phyloP scores from a whole-genome alignment of 2,888 invertebrate species.

The Lacanobia oleracea region DNA sequence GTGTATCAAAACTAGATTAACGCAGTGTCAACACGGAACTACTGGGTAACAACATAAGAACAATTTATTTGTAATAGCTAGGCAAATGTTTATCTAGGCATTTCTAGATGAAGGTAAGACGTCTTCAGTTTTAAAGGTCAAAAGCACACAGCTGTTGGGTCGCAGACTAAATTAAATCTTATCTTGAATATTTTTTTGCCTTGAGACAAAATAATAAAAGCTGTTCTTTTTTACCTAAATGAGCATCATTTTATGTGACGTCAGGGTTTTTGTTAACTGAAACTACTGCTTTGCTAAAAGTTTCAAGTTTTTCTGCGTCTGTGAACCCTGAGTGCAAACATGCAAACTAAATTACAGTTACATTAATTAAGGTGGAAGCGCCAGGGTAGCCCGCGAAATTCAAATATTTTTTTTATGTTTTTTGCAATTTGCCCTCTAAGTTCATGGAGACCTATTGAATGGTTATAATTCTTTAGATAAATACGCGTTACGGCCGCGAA shows the following conservation, averaged over 20 bases:
- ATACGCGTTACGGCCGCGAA: too few species aligned
- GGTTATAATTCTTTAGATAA: too few species aligned
- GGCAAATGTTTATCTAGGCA: slow-evolving; percentile 36
- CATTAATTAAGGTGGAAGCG: too few species aligned
- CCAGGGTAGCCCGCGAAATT: too few species aligned
- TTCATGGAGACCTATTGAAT: too few species aligned
- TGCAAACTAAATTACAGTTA: not conserved
- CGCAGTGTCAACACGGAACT: slow-evolving; percentile 22
- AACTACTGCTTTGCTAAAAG: too few species aligned
- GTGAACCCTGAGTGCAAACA: too few species aligned
- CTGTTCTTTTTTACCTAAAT: not conserved
- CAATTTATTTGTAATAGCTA: slow-evolving; percentile 11
- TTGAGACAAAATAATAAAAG: not conserved
- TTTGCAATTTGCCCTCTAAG: too few species aligned
- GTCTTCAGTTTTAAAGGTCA: slow-evolving; percentile 35
- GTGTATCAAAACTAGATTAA: slow-evolving; percentile 23
- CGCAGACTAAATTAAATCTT: slow-evolving; percentile 23
- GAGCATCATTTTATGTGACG: not conserved
- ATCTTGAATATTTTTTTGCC: not conserved
- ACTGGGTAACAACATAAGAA: not conserved
- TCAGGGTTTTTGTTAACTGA: not conserved
- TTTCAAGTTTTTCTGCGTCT: too few species aligned
- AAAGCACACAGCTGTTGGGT: slow-evolving; percentile 36
- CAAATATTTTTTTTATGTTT: too few species aligned
- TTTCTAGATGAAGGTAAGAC: slow-evolving; percentile 17